Conservation (phyloP, 2,113 vertebrate species). For the Poeciliopsis turrubarensis region DNA sequence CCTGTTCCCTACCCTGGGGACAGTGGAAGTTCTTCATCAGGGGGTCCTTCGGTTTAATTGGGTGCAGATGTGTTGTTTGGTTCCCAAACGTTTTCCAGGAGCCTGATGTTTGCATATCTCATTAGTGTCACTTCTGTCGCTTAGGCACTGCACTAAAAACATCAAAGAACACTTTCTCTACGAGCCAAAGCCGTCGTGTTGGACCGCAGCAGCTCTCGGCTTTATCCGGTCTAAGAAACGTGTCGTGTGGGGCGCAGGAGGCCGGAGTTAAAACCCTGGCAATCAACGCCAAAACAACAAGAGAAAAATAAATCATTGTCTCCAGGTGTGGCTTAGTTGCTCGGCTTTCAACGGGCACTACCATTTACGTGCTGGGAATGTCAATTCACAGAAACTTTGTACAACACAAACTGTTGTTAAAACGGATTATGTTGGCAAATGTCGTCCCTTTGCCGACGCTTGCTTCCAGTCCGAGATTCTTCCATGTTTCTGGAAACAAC, state of each 20-base stretch:
- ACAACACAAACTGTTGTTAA: constrained; percentile 12
- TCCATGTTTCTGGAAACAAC: constrained; percentile 35
- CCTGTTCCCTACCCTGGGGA: constrained; percentile 19
- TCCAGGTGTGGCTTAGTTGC: neutral
- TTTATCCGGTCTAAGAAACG: constrained; percentile 19
- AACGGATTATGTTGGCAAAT: constrained; percentile 15
- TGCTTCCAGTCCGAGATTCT: constrained; percentile 24
- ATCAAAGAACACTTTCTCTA: constrained; percentile 63
- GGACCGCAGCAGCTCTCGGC: constrained; percentile 43
- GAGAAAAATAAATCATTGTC: neutral
- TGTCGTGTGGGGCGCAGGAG: neutral
- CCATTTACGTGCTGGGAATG: neutral
- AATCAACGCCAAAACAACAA: neutral
- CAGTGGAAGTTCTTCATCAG: constrained; percentile 26
- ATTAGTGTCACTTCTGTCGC: constrained; percentile 16
- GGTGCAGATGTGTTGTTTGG: constrained; percentile 60
- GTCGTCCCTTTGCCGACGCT: constrained; percentile 21
- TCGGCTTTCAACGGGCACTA: neutral
- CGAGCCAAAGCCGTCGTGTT: constrained; percentile 42
- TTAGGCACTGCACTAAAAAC: constrained; percentile 32
- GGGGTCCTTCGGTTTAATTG: constrained; percentile 40
- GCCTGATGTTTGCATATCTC: constrained; percentile 7
- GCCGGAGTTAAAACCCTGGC: neutral
- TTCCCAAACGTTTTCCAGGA: constrained; percentile 30
- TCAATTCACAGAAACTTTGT: too few species aligned